phyloP scores from a whole-genome alignment of 2,113 vertebrate genomes.

The Hippocampus zosterae region DNA sequence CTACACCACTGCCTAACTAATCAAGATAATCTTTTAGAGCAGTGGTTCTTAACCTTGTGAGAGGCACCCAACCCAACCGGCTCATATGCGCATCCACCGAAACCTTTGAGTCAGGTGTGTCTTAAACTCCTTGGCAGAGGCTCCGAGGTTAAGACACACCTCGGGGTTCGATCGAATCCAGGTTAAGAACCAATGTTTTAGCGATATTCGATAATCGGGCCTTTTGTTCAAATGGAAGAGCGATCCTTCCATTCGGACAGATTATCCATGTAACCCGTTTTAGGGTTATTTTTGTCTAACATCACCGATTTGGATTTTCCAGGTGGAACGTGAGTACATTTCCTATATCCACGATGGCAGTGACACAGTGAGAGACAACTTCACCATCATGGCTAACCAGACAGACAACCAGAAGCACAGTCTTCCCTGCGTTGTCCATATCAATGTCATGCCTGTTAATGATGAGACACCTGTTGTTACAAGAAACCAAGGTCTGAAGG shows the following conservation, averaged over 20 bases:
- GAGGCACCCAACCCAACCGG: no score
- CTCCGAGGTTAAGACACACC: no score
- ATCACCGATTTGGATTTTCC: slow-evolving; percentile 13
- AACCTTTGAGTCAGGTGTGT: no score
- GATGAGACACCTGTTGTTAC: slow-evolving; percentile 78
- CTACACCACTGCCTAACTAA: no score
- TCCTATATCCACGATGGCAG: slow-evolving; percentile 83
- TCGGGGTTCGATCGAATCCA: no score
- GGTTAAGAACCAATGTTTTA: no score
- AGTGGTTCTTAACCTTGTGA: no score
- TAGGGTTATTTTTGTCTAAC: neutral
- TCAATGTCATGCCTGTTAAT: slow-evolving; percentile 76
- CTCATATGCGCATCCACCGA: no score
- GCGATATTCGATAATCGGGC: no score
- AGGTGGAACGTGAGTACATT: slow-evolving; percentile 82
- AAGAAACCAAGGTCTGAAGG: slow-evolving; percentile 78
- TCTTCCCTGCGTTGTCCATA: slow-evolving; percentile 67
- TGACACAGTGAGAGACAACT: slow-evolving; percentile 75
- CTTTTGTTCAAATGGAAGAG: neutral
- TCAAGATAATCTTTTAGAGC: no score
- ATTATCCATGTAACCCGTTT: neutral
- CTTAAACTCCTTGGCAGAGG: no score
- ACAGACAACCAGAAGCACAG: slow-evolving; percentile 79
- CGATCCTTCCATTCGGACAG: no score
- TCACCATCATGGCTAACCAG: slow-evolving; percentile 79